Evolutionary conservation across 2,113 vertebrate genomes (phyloP), one percentile per base, ranked within the genome.

Genomic region (Synodontis membranacea): DNA sequence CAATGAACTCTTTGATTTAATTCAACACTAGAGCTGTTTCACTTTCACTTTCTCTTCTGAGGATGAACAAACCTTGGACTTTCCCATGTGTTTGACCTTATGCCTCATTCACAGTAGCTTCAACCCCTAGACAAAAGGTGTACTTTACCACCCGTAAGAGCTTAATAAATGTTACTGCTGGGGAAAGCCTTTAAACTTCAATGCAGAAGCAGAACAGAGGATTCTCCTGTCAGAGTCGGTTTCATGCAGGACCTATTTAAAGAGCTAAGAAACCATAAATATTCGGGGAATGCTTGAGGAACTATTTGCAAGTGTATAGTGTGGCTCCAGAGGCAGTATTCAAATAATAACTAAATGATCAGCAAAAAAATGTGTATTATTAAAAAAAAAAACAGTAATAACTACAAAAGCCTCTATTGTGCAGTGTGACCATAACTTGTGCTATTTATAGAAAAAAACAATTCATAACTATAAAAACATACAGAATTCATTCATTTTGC

Each of bases 41-140:
- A 66, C 83, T 91, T 90, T 90, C 64, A 50, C 79, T 89, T 89
- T 90, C 82, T 25, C 25, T 90, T 82, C 0, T 60, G 66, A 48
- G 19, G 7, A 1, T 82, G 46, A 72, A 21, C 66, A 84, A 89
- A 88, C 60, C 9, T 75, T 37, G 87, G 87, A 88, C 39, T 90
- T 88, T 84, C 84, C 89, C 87, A 25, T 21, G 1, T 80, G 21
- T 2, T 58, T 80, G 52, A 58, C 78, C 23, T n/a, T 12, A 39
- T 48, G 2, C 34, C 58, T 50, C 3, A 28, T 64, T 48, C 23
- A 50, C 42, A 66, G 34, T n/a, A 28, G n/a, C 19, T 28, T 39
- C 10, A 80, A 42, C 5, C 11, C 1, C 21, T 8, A 80, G 5
- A 28, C 50, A 54, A 54, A 56, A 56, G 4, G n/a, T 3, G 46